Evolutionary conservation across 2,797 vertebrate species (phyloP), one percentile per base, ranked within the genome.

Genomic region (Tachyglossus aculeatus): DNA sequence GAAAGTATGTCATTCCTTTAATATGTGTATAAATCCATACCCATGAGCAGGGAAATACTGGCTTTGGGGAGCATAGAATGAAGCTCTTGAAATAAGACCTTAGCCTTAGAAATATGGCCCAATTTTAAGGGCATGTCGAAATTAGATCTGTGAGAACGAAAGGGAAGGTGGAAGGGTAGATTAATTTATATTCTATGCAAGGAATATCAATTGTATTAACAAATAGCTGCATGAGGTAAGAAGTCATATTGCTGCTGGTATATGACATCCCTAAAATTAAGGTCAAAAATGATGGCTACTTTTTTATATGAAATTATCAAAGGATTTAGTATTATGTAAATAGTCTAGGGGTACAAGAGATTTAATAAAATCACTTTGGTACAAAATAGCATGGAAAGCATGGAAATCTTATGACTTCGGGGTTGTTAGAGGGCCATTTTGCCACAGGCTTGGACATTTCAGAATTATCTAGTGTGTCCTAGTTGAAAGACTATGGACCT

Each of bases 181-280:
- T 47, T 50, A 59, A 44, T 37, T 54, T 37, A 8, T n/a, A 18
- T 27, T 31, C 53, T 15, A n/a, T 18, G 15, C 45, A 36, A 69
- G 39, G 60, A 7, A 14, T 16, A 29, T 10, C 24, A 24, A n/a
- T n/a, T 27, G 22, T 47, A 39, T 45, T 24, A 44, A 56, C 58
- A 66, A 50, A 63, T 24, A 51, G 27, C 24, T 19, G 24, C 61
- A 24, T 22, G 54, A 72, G 19, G 36, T 29, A 37, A 52, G 31
- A 69, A 67, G 39, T 59, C 59, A 56, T 29, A 33, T 60, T 24
- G 51, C n/a, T n/a, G n/a, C n/a, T n/a, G 63, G 25, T 25, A 58
- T 50, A 14, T 39, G 31, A 74, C 70, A 55, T 27, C 22, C 3
- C 74, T n/a, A n/a, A n/a, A n/a, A 56, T 66, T 63, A 54, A 12